Evolutionary conservation across 2,113 vertebrate genomes (phyloP), one percentile per base, ranked within the genome.

Genomic region (Struthio camelus): DNA sequence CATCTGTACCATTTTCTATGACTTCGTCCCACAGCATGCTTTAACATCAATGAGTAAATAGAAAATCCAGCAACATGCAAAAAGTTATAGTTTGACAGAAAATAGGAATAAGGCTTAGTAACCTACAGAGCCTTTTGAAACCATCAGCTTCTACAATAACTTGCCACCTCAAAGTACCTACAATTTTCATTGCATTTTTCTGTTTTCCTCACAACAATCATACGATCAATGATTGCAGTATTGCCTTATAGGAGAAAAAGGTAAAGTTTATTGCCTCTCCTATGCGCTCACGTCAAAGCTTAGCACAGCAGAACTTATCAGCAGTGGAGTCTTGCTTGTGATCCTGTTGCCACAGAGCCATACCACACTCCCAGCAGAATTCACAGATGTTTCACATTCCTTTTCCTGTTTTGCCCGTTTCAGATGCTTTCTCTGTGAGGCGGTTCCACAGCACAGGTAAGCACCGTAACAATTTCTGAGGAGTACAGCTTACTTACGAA

Each of bases 191-290:
- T n/a, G 14, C 7, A 1, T 7, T 28, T n/a, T 27, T 36, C 38
- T 20, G 0, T 40, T 91, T 85, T 71, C 69, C 59, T 86, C 32
- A 73, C 38, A 77, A 36, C 22, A 24, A 27, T 14, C 19, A 19
- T 38, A 40, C 0, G 3, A 84, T 50, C 70, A 53, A 73, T 2
- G 0, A 58, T 24, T 64, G 65, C 4, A 8, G 1, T 34, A 51
- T 70, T 94, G 36, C 34, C 24, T 84, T 58, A 40, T 2, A 36
- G 3, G 9, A 53, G 4, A 5, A 51, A 95, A 87, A 61, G 14
- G 12, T 48, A 70, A 90, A 44, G 3, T 34, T 72, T 36, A 34
- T 65, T 73, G 20, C 3, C 7, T 84, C 81, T 79, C 28, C 6
- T 10, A 2, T 22, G 27, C 40, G 32, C 73, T 46, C 54, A 30